Base-by-base conservation (phyloP, 1,140 invertebrate genomes). In the Drosophila rufa region DNA sequence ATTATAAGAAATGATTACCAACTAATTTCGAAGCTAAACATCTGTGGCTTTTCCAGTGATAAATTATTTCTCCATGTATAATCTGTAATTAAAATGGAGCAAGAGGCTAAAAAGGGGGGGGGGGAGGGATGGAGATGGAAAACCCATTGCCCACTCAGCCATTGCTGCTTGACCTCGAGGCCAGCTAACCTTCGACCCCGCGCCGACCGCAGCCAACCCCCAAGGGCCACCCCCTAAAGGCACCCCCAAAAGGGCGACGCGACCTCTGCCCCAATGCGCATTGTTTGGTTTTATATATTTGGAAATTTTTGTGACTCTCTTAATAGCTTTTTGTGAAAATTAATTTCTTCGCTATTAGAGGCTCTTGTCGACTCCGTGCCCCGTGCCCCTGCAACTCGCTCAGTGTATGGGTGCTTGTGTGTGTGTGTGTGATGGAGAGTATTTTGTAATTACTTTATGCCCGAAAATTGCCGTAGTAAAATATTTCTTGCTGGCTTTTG, bases 281-380 rank as follows among this genome's bases (percentile, higher is more conserved):
- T 87, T 87, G 83, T 87, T 87, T 87, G 84, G 83, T 87, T 87
- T 89, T 89, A 83, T 89, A 83, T 89, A 89, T 87, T 87, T 83
- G 80, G 74, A 82, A 80, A 87, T 87, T 87, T 89, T 89, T 87
- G 84, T 84, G 84, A 87, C 84, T 87, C 84, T 83, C 84, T 89
- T 87, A 87, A 87, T 87, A 84, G 84, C 77, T 84, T 87, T 87
- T 84, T 89, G 77, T 87, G 84, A 89, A 89, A 87, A 87, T 87
- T 87, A 87, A 87, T 87, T 87, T 87, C 84, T 89, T 89, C 60
- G 84, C 84, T 89, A 89, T 87, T 89, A 89, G 84, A 78, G 77
- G 69, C 42, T 59, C 64, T 75, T 62, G 79, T 65, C 66, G 42
- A 59, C 66, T 50, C 11, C 43, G 11, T 25, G 46, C 27, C 19